phyloP scores from a whole-genome alignment of 2,113 vertebrate genomes.

The Sinocyclocheilus maitianheensis region DNA sequence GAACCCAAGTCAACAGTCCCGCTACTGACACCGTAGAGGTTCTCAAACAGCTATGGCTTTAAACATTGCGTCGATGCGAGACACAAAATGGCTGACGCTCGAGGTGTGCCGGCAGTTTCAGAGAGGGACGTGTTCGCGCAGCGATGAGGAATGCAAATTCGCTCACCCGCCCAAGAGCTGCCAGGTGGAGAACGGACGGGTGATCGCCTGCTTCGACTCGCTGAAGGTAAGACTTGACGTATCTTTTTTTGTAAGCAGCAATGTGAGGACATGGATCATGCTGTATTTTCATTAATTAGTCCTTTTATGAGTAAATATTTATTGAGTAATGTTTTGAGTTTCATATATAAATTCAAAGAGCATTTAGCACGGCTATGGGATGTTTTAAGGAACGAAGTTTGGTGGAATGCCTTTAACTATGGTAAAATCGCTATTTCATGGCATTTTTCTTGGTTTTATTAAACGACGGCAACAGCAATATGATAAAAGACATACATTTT shows the following conservation, averaged over 20 bases:
- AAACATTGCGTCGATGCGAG: constrained; percentile 94
- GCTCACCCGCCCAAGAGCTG: constrained; percentile 99
- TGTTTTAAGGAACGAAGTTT: too few species aligned
- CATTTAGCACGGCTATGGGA: too few species aligned
- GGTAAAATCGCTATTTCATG: background rate
- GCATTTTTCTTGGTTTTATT: background rate
- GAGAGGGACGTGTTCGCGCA: constrained; percentile 96
- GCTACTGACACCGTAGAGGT: constrained; percentile 33
- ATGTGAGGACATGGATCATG: too few species aligned
- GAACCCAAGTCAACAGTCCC: background rate
- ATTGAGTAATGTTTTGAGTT: too few species aligned
- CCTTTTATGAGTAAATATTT: background rate
- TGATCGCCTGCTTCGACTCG: constrained; percentile 99
- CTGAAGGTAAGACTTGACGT: constrained; percentile 88
- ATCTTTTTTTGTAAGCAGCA: background rate
- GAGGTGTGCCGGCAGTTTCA: constrained; percentile 99
- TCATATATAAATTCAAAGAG: too few species aligned
- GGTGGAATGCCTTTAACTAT: background rate
- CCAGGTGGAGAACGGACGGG: constrained; percentile 98
- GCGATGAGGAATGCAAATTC: constrained; percentile 99
- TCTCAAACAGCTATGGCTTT: constrained; percentile 83
- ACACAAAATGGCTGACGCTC: constrained; percentile 98
- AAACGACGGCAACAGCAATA: too few species aligned
- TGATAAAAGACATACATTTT: background rate
- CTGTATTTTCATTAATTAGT: background rate